Conservation (phyloP, 2,888 invertebrate genomes). For the Stegana nigrithorax region DNA sequence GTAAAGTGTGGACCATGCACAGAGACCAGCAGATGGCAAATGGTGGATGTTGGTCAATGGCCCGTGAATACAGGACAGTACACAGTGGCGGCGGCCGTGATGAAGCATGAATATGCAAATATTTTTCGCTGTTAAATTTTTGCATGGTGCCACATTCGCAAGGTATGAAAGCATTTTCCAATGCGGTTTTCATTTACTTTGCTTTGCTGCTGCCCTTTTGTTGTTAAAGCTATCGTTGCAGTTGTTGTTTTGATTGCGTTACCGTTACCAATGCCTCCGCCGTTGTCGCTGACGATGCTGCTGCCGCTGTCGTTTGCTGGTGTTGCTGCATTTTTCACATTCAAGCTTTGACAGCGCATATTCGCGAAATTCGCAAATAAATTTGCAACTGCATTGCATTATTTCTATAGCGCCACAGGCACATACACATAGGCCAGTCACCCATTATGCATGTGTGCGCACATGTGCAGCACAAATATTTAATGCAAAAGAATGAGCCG, state of each 20-base stretch:
- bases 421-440: slow-evolving; percentile 1
- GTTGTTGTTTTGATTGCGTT: neutral
- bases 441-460: neutral
- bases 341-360: slow-evolving; percentile 44
- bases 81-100: no score
- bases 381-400: slow-evolving; percentile 17
- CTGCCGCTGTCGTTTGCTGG: slow-evolving; percentile 46
- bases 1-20: no score
- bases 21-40: no score
- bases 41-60: no score
- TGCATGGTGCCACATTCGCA: slow-evolving; percentile 44
- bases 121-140: slow-evolving; percentile 57
- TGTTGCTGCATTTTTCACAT: slow-evolving; percentile 53
- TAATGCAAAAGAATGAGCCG: no score
- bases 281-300: neutral
- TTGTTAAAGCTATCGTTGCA: neutral
- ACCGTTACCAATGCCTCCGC: neutral
- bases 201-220: slow-evolving; percentile 43
- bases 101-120: slow-evolving; percentile 42
- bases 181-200: slow-evolving; percentile 53
- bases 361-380: slow-evolving; percentile 15
- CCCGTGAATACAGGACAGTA: no score
- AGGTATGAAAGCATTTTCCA: slow-evolving; percentile 57
- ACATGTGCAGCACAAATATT: neutral
- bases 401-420: slow-evolving; percentile 4